Conservation (phyloP, 2,797 vertebrate genomes). For the Sardinella longiceps region DNA sequence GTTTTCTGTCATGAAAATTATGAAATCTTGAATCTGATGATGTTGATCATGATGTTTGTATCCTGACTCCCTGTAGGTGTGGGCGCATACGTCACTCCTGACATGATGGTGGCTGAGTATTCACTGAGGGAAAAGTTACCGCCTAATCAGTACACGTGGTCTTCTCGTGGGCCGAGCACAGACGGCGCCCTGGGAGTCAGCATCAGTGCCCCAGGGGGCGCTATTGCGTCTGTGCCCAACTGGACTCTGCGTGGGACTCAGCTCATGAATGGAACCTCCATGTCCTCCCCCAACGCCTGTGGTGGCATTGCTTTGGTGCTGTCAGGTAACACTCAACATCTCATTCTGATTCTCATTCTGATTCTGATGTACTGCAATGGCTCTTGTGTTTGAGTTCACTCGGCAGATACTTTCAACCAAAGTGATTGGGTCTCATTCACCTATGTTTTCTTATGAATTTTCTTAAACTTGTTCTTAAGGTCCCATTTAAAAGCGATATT, state of each 20-base stretch:
- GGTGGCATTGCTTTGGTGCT: slow-evolving; percentile 93
- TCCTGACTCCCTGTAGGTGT: slow-evolving; percentile 79
- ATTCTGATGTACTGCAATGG: no score
- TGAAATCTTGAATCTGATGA: not conserved
- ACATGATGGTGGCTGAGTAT: slow-evolving; percentile 99
- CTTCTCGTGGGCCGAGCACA: slow-evolving; percentile 93
- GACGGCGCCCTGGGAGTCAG: slow-evolving; percentile 97
- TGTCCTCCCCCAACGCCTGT: slow-evolving; percentile 98
- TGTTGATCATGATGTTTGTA: not conserved
- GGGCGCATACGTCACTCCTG: slow-evolving; percentile 96
- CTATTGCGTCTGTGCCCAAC: slow-evolving; percentile 98
- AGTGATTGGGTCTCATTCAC: no score
- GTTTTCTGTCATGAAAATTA: not conserved
- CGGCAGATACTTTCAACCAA: not conserved
- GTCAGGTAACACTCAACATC: slow-evolving; percentile 80
- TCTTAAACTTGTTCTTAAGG: no score
- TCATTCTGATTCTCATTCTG: no score
- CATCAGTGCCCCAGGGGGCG: slow-evolving; percentile 96
- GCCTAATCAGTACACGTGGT: slow-evolving; percentile 98
- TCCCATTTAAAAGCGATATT: no score
- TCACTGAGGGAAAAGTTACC: slow-evolving; percentile 96
- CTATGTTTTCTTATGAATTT: no score
- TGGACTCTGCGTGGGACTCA: slow-evolving; percentile 98
- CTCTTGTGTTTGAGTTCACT: not conserved
- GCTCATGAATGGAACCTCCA: slow-evolving; percentile 98